Base-by-base conservation (phyloP, 2,888 invertebrate genomes). In the Ichneumoninae sp. region DNA sequence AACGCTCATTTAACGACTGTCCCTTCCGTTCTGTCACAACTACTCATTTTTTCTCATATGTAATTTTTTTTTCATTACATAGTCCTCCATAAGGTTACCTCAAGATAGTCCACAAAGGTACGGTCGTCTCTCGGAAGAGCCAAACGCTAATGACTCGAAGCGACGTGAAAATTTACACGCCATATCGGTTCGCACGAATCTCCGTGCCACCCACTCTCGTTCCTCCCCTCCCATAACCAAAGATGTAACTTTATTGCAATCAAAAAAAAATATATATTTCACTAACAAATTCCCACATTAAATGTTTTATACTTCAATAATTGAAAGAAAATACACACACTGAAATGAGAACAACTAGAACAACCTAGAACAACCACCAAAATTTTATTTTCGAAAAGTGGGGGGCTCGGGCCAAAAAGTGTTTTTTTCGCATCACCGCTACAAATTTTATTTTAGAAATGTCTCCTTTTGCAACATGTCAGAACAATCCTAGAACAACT, bases 91-190 rank as follows among this genome's bases (percentile, higher is more conserved):
- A 40, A 44, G 54, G 10, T 66, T 22, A 33, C 50, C 65, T 19
- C 50, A 47, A 6, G 44, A 65, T 66, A 3, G 40, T 66, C 36
- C 19, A 66, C 13, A 40, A 10, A 66, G 19, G 19, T 8, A 22
- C 36, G 40, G 10, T 47, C 19, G 57, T 65, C 71, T 82, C 71
- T 76, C 47, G 44, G 75, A 79, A 79, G 82, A 60, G 44, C 16
- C 22, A 16, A 62, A 77, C 26, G 84, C 84, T 84, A 84, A 84
- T 84, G 60, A 84, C 71, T 79, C 71, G 75, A 79, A 71, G 71
- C 71, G 84, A 84, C 65, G 84, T 72, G 84, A 84, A 84, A 84
- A 74, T 84, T 84, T 66, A 82, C 84, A 75, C 69, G 70, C 52
- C 8, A 65, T 72, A 79, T 68, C 68, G 13, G 71, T 82, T 76